Base-by-base conservation (phyloP, 2,797 vertebrate genomes). In the Pitangus sulphuratus region DNA sequence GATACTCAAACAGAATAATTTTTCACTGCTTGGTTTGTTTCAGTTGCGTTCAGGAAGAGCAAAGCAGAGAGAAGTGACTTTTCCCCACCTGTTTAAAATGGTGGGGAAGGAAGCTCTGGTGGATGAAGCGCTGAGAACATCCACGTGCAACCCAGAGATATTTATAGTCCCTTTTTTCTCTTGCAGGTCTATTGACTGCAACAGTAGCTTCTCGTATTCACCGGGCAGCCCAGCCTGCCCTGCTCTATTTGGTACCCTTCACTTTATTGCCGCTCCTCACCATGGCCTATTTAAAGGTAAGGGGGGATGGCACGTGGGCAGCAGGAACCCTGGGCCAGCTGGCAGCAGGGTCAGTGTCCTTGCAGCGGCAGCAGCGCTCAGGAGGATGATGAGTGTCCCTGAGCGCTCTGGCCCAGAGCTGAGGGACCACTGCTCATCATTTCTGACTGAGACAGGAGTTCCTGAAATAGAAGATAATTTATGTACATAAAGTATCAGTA, bases 271-370 rank as follows among this genome's bases (percentile, higher is more conserved):
- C 99, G 80, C 99, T 99, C 95, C 99, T 99, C 98, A 99, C 99
- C 26, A 99, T 99, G 99, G 99, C 99, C 98, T 99, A 99, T 97
- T 98, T 99, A 98, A 99, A 99, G 99, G 99, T 99, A 98, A 88
- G 79, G 25, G 20, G 15, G 85, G 70, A 26, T 31, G 33, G 25
- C 15, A 5, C 1, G 2, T 10, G 50, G 7, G 11, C 70, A 82
- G 74, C 84, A 35, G 90, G 66, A 48, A 68, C 74, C 42, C n/a
- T 12, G 54, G 45, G 83, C 56, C 80, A 81, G 85, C 87, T 84
- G 92, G 84, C 44, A n/a, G 48, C 2, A 3, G 71, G 80, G 13
- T 10, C 72, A 1, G 10, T 42, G 68, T 61, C 82, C 74, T 18
- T 24, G 62, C 47, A 1, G 9, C 4, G 74, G 66, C 83, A 84